Percentiles rank a stretch among this genome's conserved stretches.
phyloP scores from a whole-genome alignment of 2,888 invertebrate genomes.

The Halictus quadricinctus region DNA sequence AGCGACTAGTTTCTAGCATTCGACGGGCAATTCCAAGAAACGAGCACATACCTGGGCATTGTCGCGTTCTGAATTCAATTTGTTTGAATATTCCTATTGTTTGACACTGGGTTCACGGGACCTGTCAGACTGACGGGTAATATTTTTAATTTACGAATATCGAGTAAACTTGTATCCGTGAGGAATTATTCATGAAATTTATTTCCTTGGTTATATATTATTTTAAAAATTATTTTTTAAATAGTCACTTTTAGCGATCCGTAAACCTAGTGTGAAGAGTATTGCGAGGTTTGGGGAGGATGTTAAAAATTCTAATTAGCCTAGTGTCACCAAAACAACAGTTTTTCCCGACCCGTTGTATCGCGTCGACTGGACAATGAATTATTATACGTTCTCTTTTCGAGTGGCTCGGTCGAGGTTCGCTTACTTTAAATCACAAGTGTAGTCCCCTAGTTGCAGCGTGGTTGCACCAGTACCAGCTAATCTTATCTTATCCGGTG shows the following conservation, averaged over 20 bases:
- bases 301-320: background rate
- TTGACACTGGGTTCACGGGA: background rate
- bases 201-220: background rate
- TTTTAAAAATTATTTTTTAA: background rate
- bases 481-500: constrained; percentile 79
- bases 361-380: constrained; percentile 5
- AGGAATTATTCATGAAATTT: background rate
- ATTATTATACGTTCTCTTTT: constrained; percentile 22
- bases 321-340: background rate
- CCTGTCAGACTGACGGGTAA: background rate
- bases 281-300: background rate
- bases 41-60: background rate
- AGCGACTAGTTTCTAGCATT: background rate
- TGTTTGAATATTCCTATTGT: background rate
- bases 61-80: background rate
- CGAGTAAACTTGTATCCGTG: background rate
- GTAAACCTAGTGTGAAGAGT: background rate
- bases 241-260: background rate
- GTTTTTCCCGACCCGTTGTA: background rate
- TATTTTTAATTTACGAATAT: background rate
- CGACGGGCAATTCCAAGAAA: background rate
- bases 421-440: constrained; percentile 56
- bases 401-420: constrained; percentile 7
- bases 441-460: constrained; percentile 47
- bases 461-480: constrained; percentile 63